A percentile compares a stretch with the other conserved stretches of the same genome.
phyloP scores from a whole-genome alignment of 2,113 vertebrate species.

The Alouatta palliata region DNA sequence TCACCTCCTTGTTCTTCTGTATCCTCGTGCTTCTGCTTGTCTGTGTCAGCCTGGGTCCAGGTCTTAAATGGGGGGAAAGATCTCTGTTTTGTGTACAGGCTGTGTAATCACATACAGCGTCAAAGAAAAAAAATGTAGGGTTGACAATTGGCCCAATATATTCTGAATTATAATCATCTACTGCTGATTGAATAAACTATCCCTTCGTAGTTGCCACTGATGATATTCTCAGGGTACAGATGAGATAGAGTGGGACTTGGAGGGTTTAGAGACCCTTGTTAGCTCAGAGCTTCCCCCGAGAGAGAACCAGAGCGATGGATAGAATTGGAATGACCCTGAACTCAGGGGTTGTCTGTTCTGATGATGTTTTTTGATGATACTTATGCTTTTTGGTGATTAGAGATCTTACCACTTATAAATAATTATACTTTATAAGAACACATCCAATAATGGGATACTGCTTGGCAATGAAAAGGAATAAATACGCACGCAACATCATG shows the following conservation, averaged over 20 bases:
- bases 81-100: not conserved
- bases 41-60: not conserved
- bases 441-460: not conserved
- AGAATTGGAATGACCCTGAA: not conserved
- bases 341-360: not conserved
- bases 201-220: not conserved
- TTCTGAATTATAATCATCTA: not conserved
- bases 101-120: not conserved
- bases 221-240: not conserved
- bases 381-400: not conserved
- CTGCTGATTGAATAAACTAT: not conserved
- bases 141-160: not conserved
- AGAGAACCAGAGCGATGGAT: not conserved
- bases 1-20: not conserved
- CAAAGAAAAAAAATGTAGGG: not conserved
- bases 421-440: not conserved
- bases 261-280: not conserved
- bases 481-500: not conserved
- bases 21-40: not conserved
- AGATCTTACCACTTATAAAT: slow-evolving; percentile 25
- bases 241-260: not conserved
- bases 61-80: not conserved
- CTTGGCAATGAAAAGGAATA: not conserved
- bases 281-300: not conserved
- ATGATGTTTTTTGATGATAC: slow-evolving; percentile 16